Evolutionary conservation across 2,113 vertebrate species (phyloP).

Genomic region (Hyperopisus bebe): DNA sequence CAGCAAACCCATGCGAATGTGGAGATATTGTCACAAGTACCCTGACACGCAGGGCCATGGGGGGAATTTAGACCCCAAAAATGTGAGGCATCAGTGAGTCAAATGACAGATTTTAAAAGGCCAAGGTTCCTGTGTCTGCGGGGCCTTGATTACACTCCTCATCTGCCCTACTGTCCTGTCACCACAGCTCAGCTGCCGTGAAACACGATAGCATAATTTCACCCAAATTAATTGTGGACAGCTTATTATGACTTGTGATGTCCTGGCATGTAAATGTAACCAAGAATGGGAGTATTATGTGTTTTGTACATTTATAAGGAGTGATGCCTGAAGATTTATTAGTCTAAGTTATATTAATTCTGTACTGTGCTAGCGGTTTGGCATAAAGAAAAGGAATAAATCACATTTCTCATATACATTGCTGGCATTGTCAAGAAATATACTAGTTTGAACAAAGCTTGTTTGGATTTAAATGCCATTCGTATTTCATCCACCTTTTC

Average conservation of each 20-base stretch:
- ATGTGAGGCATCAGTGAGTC: not conserved
- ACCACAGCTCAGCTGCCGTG: constrained; percentile 37
- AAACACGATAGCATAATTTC: constrained; percentile 32
- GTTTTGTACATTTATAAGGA: constrained; percentile 36
- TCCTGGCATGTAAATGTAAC: constrained; percentile 33
- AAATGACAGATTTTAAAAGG: not conserved
- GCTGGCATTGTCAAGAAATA: not conserved
- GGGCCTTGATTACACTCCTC: not conserved
- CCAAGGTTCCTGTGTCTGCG: not conserved
- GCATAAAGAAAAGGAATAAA: not conserved
- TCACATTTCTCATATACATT: not conserved
- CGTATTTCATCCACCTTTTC: not conserved
- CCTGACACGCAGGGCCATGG: not conserved
- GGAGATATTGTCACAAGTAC: not conserved
- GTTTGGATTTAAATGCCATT: not conserved
- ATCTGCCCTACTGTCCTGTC: constrained; percentile 29
- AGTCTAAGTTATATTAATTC: constrained; percentile 26
- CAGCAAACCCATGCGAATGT: not conserved
- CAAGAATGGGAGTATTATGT: constrained; percentile 25
- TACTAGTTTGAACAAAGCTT: not conserved
- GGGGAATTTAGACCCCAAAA: not conserved
- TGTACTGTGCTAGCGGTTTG: not conserved
- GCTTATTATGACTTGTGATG: constrained; percentile 43
- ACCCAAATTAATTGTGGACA: constrained; percentile 43
- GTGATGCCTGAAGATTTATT: constrained; percentile 33